Percentiles rank a stretch among this genome's conserved stretches.
phyloP scores from a whole-genome alignment of 2,113 vertebrate genomes.

The Notiomystis cincta region DNA sequence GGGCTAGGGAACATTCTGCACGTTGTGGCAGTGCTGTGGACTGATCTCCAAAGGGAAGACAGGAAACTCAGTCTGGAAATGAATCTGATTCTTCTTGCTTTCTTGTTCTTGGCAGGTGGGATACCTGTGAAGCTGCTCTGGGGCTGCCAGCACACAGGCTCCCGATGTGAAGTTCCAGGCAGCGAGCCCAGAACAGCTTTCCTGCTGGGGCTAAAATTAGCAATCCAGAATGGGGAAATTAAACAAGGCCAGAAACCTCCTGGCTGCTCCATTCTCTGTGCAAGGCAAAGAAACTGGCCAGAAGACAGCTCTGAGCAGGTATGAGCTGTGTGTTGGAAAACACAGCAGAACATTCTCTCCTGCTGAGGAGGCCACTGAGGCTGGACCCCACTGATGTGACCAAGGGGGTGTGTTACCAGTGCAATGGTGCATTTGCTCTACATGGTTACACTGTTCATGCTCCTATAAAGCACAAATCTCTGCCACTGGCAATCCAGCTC shows the following conservation, averaged over 20 bases:
- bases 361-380: background rate
- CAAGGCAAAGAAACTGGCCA: background rate
- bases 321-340: background rate
- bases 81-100: background rate
- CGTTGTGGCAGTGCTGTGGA: background rate
- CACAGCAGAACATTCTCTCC: background rate
- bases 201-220: constrained; percentile 12
- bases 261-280: background rate
- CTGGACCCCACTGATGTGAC: background rate
- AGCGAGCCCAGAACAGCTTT: constrained; percentile 19
- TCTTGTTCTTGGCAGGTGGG: constrained; percentile 58
- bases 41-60: background rate
- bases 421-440: background rate
- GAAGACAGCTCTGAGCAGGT: background rate
- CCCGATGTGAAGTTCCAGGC: background rate
- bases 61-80: constrained; percentile 45
- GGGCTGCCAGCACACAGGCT: background rate
- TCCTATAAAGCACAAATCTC: background rate
- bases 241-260: background rate
- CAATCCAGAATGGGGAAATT: background rate
- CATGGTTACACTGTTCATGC: background rate
- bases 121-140: background rate
- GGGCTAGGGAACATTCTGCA: background rate
- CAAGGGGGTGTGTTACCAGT: background rate
- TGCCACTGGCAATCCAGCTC: background rate